Percentiles rank a stretch among this genome's conserved stretches.
phyloP scores from a whole-genome alignment of 2,113 vertebrate genomes.

The Lasiurus cinereus region DNA sequence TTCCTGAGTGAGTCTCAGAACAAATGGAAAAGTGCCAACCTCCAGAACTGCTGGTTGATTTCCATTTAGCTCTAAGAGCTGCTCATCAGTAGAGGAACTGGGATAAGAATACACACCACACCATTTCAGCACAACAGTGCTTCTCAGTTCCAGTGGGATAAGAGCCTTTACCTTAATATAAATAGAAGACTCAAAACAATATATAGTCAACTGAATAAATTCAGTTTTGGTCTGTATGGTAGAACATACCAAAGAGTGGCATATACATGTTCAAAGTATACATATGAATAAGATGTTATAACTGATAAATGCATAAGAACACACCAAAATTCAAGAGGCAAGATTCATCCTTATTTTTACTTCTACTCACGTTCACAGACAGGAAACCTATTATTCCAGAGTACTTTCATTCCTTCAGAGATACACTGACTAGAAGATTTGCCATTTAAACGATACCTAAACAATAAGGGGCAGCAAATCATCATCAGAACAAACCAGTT shows the following conservation, averaged over 20 bases:
- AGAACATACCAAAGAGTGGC: background rate
- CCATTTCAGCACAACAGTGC: background rate
- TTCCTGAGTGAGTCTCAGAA: slow-evolving; percentile 50
- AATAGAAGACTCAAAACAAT: background rate
- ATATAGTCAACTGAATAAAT: background rate
- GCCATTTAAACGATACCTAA: slow-evolving; percentile 70
- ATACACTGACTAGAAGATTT: slow-evolving; percentile 68
- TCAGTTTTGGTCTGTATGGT: background rate
- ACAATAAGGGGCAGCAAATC: slow-evolving; percentile 52
- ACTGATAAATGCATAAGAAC: background rate
- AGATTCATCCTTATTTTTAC: slow-evolving; percentile 23
- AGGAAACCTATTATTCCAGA: slow-evolving; percentile 66
- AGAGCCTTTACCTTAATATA: background rate
- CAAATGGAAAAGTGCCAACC: slow-evolving; percentile 11
- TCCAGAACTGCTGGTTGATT: background rate
- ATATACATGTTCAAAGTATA: background rate
- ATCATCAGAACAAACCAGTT: slow-evolving; percentile 26
- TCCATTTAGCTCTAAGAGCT: background rate
- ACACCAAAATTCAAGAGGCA: slow-evolving; percentile 18
- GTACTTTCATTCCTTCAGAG: slow-evolving; percentile 32
- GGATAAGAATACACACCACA: background rate
- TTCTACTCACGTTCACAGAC: slow-evolving; percentile 76
- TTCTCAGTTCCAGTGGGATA: background rate
- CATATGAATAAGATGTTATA: background rate
- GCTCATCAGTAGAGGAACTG: background rate